These are phyloP conservation scores for Dromaius novaehollandiae DNA, from an alignment of 2,113 vertebrate genomes.

Conservation along the genomic window DNA sequence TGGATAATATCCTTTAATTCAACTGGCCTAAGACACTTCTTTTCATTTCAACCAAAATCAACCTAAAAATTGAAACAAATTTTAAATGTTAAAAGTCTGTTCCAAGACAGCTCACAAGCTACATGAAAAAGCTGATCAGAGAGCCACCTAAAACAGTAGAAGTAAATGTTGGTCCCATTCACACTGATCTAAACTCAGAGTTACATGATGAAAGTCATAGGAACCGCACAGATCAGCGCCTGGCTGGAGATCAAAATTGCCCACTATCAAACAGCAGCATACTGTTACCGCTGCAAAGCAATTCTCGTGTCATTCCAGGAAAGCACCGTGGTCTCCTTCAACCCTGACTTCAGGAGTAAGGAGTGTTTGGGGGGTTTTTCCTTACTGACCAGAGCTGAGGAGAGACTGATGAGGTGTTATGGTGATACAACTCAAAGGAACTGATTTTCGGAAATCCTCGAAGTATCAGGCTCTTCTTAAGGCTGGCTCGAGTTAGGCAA, in stretches of 20 bases:
- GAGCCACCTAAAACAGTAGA: background rate
- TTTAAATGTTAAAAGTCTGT: background rate
- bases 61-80: background rate
- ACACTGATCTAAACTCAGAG: background rate
- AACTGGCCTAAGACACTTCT: background rate
- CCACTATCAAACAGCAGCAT: background rate
- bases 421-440: constrained; percentile 29
- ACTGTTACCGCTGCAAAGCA: background rate
- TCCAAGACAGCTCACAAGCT: background rate
- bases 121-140: background rate
- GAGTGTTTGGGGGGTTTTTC: background rate
- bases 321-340: background rate
- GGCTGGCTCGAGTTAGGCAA: constrained; percentile 5
- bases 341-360: background rate
- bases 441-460: constrained; percentile 54
- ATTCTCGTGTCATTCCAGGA: background rate
- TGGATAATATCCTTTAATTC: background rate
- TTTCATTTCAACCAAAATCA: constrained; percentile 27
- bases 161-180: background rate
- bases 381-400: background rate
- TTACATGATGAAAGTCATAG: background rate
- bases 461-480: constrained; percentile 8
- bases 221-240: background rate
- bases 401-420: constrained; percentile 42
- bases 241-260: background rate